phyloP scores from a whole-genome alignment of 2,797 vertebrate species.

The Sparus aurata region DNA sequence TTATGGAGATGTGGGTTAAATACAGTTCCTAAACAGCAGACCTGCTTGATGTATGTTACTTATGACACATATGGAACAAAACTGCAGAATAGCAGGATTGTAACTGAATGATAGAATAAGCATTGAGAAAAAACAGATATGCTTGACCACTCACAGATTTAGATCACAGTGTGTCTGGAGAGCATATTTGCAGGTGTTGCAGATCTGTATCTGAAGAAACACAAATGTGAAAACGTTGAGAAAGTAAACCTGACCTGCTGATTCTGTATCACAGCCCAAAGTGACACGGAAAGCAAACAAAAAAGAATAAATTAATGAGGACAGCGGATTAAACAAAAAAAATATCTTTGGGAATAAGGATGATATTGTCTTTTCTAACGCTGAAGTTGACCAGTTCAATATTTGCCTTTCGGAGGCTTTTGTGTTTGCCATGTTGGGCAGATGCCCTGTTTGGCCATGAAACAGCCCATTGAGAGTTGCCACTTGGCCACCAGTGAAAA shows the following conservation, averaged over 20 bases:
- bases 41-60: not conserved
- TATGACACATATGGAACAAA: not conserved
- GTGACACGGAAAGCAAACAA: not conserved
- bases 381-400: conserved; percentile 69
- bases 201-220: not conserved
- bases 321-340: not conserved
- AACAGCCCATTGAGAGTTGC: conserved; percentile 76
- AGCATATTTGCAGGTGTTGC: not conserved
- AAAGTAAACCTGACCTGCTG: not conserved
- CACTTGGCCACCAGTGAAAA: conserved; percentile 83
- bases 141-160: not conserved
- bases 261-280: not conserved
- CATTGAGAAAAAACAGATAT: not conserved
- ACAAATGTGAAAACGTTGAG: too few relatives aligned
- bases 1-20: conserved; percentile 5
- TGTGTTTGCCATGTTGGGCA: conserved; percentile 70
- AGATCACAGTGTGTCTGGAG: not conserved
- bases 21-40: not conserved
- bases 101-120: not conserved
- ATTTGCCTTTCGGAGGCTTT: conserved; percentile 70
- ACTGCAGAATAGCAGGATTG: not conserved
- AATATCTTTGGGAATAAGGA: not conserved
- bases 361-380: conserved; percentile 32
- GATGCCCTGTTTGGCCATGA: conserved; percentile 77
- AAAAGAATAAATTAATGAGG: not conserved